Percentiles rank a stretch among this genome's conserved stretches.
Conservation (phyloP, 2,797 vertebrate genomes). For the Muscicapa striata region DNA sequence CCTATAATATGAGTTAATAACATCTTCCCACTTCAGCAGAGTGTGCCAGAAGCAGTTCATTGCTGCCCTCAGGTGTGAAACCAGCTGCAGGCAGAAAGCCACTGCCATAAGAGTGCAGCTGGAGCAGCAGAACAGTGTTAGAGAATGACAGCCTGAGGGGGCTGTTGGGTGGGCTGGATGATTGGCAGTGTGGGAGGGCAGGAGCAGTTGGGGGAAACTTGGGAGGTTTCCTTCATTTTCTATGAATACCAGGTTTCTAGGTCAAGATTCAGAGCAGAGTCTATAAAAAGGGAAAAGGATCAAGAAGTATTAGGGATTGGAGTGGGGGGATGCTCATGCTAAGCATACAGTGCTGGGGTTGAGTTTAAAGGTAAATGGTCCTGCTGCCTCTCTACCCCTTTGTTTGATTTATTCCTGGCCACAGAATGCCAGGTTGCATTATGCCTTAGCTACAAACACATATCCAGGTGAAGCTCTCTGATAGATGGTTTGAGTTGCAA, state of each 20-base stretch:
- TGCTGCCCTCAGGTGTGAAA: conserved; percentile 38
- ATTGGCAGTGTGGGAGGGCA: neutral
- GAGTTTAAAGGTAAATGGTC: neutral
- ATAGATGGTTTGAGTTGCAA: neutral
- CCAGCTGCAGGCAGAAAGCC: neutral
- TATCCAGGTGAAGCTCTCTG: neutral
- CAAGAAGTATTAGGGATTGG: neutral
- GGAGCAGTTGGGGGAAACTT: neutral
- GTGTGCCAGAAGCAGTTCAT: conserved; percentile 1
- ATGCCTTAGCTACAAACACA: neutral
- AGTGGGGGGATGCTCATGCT: neutral
- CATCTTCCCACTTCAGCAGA: neutral
- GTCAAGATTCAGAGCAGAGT: neutral
- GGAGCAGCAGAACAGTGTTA: rapidly evolving
- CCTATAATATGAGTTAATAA: neutral
- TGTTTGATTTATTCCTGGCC: neutral
- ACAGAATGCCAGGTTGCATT: neutral
- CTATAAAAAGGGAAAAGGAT: neutral
- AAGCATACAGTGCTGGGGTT: neutral
- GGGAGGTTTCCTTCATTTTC: neutral
- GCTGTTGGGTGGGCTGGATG: neutral
- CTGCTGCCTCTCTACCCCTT: neutral
- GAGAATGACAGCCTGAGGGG: neutral
- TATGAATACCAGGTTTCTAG: neutral
- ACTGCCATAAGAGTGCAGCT: neutral